Percentiles rank a stretch among this genome's conserved stretches.
phyloP scores from a whole-genome alignment of 2,888 invertebrate genomes.

The Ectobius pallidus region DNA sequence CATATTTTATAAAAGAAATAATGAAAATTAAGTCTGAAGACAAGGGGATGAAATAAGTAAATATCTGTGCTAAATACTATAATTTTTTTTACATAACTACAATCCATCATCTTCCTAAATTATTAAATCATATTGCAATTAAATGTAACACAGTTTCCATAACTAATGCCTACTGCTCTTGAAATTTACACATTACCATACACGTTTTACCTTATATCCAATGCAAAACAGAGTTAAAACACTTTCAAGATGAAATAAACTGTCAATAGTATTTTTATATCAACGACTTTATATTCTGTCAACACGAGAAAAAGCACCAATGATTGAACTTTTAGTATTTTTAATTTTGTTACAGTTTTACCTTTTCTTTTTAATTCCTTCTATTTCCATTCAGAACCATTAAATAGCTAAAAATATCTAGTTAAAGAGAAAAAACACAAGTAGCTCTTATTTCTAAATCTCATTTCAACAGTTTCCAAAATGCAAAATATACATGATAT shows the following conservation, averaged over 20 bases:
- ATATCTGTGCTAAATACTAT: neutral
- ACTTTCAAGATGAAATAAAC: neutral
- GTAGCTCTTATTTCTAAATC: neutral
- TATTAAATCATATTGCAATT: neutral
- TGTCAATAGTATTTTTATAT: neutral
- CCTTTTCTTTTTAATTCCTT: neutral
- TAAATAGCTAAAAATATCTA: neutral
- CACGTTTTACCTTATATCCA: neutral
- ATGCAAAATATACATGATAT: neutral
- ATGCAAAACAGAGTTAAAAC: no score
- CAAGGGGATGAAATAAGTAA: neutral
- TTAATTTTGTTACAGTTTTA: neutral
- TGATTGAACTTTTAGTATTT: neutral
- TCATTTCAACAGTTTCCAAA: neutral
- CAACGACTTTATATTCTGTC: neutral
- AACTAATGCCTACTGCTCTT: neutral
- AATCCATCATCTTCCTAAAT: neutral
- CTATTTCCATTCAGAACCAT: neutral
- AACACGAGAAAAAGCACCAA: slow-evolving; percentile 1
- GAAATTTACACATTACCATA: neutral
- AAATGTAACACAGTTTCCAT: neutral
- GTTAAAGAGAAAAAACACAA: neutral
- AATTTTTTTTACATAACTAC: slow-evolving; percentile 3
- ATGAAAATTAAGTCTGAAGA: neutral
- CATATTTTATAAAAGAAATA: neutral